Percentiles rank a stretch among this genome's conserved stretches.
phyloP scores from a whole-genome alignment of 2,888 invertebrate species.

The Masnerella sp. region DNA sequence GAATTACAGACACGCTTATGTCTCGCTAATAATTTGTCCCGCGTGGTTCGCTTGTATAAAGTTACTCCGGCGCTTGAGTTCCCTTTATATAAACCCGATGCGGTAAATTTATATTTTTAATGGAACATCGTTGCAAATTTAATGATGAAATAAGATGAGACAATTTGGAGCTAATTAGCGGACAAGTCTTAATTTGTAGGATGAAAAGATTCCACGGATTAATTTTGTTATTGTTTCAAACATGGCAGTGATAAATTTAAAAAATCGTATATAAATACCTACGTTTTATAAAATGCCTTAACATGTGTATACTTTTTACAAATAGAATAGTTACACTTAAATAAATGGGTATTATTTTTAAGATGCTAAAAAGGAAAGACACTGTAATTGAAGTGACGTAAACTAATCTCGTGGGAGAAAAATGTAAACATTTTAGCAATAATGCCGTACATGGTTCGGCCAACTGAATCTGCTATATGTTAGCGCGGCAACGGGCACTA shows the following conservation, averaged over 20 bases:
- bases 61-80: constrained; percentile 5
- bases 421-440: constrained; percentile 42
- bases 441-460: constrained; percentile 17
- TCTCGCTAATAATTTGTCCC: constrained; percentile 19
- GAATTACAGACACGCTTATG: constrained; percentile 25
- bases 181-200: constrained; percentile 1
- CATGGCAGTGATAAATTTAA: too few relatives aligned
- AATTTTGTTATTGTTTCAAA: too few relatives aligned
- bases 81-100: constrained; percentile 2
- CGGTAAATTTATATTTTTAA: constrained; percentile 20
- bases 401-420: too few relatives aligned
- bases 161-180: not conserved
- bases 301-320: too few relatives aligned
- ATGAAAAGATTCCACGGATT: not conserved
- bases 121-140: constrained; percentile 25
- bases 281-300: too few relatives aligned
- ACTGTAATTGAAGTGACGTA: too few relatives aligned
- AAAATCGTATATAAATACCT: too few relatives aligned
- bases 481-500: constrained; percentile 59
- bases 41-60: constrained; percentile 5
- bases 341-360: too few relatives aligned
- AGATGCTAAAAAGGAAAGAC: too few relatives aligned
- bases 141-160: constrained; percentile 14
- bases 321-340: too few relatives aligned
- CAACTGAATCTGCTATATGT: constrained; percentile 45